These are phyloP conservation scores for Tridacna crocea DNA, from an alignment of 2,888 invertebrate genomes.

Conservation along the genomic window DNA sequence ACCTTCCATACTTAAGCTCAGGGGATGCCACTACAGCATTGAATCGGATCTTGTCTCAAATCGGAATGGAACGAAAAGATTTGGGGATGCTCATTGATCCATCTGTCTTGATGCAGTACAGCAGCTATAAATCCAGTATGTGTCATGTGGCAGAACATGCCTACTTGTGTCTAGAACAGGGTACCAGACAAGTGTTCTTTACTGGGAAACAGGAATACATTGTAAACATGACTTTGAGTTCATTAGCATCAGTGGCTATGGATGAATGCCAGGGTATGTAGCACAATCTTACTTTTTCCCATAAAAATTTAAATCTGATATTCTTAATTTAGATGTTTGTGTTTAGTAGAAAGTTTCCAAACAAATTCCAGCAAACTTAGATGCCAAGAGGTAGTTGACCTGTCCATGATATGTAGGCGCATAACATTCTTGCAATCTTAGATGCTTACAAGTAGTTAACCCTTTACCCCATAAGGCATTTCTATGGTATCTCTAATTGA, in stretches of 20 bases:
- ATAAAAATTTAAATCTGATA: too few species aligned
- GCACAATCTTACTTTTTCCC: not conserved
- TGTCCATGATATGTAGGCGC: too few species aligned
- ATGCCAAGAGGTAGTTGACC: too few species aligned
- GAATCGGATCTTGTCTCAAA: not conserved
- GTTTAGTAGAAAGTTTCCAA: too few species aligned
- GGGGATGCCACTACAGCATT: not conserved
- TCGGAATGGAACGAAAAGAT: not conserved
- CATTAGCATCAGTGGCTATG: slow-evolving; percentile 19
- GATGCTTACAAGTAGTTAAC: too few species aligned
- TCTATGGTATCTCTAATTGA: too few species aligned
- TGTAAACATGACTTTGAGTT: slow-evolving; percentile 19
- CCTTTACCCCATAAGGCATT: too few species aligned
- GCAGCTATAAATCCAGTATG: slow-evolving; percentile 21
- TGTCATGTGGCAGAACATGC: slow-evolving; percentile 32
- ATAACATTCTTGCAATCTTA: too few species aligned
- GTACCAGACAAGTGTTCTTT: slow-evolving; percentile 26
- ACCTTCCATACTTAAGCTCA: not conserved
- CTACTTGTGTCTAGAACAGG: slow-evolving; percentile 28
- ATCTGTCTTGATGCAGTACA: slow-evolving; percentile 9
- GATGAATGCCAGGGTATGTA: slow-evolving; percentile 44
- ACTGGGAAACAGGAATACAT: slow-evolving; percentile 39
- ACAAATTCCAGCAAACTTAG: too few species aligned
- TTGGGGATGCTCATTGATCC: slow-evolving; percentile 18
- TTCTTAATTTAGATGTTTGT: too few species aligned